phyloP scores from a whole-genome alignment of 2,113 vertebrate genomes.

The Echinops telfairi region DNA sequence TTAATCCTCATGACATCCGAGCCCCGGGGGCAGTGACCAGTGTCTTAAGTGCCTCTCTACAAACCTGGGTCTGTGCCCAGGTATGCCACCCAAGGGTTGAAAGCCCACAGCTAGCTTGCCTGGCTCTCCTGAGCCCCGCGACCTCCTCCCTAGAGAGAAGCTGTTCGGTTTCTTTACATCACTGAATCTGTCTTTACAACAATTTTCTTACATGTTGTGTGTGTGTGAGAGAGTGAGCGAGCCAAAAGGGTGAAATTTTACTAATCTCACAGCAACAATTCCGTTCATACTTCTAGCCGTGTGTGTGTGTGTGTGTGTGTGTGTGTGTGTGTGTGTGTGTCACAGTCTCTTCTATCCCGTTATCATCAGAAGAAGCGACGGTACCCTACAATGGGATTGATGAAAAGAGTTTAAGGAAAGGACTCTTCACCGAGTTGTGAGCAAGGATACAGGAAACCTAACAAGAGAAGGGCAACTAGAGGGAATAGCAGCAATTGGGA shows the following conservation, averaged over 20 bases:
- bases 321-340: fast-evolving
- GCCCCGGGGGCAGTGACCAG: constrained; percentile 9
- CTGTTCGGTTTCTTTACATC: neutral
- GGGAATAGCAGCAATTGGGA: no score
- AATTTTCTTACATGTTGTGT: neutral
- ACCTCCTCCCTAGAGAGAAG: neutral
- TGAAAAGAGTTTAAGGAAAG: neutral
- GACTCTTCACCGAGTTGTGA: neutral
- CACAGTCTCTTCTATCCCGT: neutral
- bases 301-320: fast-evolving
- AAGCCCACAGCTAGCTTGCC: neutral
- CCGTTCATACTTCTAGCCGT: neutral
- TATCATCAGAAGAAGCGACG: neutral
- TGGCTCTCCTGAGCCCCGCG: neutral
- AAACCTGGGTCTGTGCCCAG: neutral
- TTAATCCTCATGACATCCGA: constrained; percentile 68
- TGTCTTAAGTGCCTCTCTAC: constrained; percentile 58
- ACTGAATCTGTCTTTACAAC: neutral
- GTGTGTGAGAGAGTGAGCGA: no score
- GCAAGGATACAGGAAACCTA: neutral
- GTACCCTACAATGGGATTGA: fast-evolving
- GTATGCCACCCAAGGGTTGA: neutral
- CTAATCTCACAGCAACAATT: no score
- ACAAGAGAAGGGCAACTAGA: neutral
- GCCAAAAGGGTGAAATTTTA: no score